Percentiles rank a stretch among this genome's conserved stretches.
Conservation (phyloP, 64 coral and sea anemone genomes). For the Porites australiensis region DNA sequence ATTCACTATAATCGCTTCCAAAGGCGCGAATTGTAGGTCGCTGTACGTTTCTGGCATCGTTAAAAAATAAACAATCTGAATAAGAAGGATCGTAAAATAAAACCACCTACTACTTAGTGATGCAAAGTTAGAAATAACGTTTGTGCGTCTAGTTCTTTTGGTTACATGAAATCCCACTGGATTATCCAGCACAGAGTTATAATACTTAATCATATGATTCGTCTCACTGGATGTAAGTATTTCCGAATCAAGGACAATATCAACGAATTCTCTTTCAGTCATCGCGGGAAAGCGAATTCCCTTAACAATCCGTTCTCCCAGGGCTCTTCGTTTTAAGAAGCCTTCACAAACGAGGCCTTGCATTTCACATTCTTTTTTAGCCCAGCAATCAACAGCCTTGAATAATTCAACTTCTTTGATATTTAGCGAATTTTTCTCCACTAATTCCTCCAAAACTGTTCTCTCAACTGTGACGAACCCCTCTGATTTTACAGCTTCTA, state of each 20-base stretch:
- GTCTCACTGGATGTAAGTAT: not conserved
- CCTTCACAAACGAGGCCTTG: not conserved
- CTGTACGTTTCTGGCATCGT: not conserved
- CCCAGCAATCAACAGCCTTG: constrained; percentile 10
- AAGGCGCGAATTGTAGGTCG: not conserved
- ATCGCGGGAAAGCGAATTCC: constrained; percentile 11
- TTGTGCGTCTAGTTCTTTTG: not conserved
- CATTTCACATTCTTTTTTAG: not conserved
- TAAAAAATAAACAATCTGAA: not conserved
- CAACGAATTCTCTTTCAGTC: constrained; percentile 15
- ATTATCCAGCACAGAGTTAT: not conserved
- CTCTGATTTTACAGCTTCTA: no score
- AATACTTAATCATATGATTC: not conserved
- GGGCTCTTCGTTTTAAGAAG: not conserved
- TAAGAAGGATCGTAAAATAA: not conserved
- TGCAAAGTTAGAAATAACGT: not conserved
- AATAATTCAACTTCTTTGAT: no score
- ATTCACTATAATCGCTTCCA: constrained; percentile 24
- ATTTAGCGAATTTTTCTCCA: no score
- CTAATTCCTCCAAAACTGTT: no score
- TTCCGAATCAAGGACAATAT: not conserved
- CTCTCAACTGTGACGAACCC: no score
- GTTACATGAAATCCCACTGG: not conserved
- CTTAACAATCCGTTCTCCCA: constrained; percentile 3
- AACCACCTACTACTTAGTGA: not conserved